These are phyloP conservation scores for Callinectes sapidus DNA, from an alignment of 2,888 invertebrate species.

Conservation along the genomic window DNA sequence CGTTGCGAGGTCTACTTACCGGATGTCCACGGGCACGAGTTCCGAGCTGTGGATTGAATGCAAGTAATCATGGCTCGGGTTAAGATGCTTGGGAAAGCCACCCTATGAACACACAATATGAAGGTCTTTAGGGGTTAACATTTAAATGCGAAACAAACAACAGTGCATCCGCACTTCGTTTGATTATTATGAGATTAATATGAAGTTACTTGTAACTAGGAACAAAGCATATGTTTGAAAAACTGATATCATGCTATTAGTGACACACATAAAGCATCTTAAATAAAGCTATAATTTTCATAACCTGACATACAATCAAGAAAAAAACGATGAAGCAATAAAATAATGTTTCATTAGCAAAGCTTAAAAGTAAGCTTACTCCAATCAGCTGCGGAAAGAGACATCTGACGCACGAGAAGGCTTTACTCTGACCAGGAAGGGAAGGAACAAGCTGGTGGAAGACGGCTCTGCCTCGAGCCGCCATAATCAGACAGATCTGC, in stretches of 20 bases:
- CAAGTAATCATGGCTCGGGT: conserved; percentile 63
- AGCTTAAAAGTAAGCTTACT: conserved; percentile 55
- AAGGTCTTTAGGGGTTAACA: conserved; percentile 61
- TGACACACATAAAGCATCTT: conserved; percentile 66
- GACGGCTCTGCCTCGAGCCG: neutral
- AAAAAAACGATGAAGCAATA: conserved; percentile 53
- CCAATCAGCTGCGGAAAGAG: conserved; percentile 47
- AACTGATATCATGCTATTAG: conserved; percentile 66
- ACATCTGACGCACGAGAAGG: conserved; percentile 39
- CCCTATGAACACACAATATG: conserved; percentile 56
- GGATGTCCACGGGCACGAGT: conserved; percentile 67
- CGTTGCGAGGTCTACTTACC: conserved; percentile 64
- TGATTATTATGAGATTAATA: conserved; percentile 60
- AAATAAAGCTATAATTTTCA: conserved; percentile 48
- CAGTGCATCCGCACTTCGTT: conserved; percentile 58
- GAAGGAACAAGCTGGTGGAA: neutral
- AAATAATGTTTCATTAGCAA: conserved; percentile 49
- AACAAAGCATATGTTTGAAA: conserved; percentile 55
- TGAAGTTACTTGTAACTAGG: conserved; percentile 57
- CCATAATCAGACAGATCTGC: neutral
- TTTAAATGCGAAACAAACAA: conserved; percentile 57
- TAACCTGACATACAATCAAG: conserved; percentile 49
- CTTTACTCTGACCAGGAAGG: conserved; percentile 25
- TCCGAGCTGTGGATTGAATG: conserved; percentile 71
- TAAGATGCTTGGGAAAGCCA: conserved; percentile 44